Percentiles rank a stretch among this genome's conserved stretches.
These are phyloP conservation scores for Tupiocoris notatus DNA, from an alignment of 2,888 invertebrate species.

Conservation along the genomic window DNA sequence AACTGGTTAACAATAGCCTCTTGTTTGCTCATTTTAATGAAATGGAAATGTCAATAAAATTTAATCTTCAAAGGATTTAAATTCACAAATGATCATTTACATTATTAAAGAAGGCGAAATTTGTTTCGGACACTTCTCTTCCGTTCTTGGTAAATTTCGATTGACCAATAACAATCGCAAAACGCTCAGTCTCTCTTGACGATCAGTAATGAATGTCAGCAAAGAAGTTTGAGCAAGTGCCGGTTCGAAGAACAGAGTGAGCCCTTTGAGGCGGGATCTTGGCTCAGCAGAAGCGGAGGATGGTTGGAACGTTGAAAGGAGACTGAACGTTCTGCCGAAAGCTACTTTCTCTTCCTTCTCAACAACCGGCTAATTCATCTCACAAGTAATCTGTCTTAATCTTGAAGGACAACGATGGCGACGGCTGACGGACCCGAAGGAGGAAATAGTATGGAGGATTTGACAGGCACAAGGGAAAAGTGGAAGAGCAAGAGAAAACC, in stretches of 20 bases:
- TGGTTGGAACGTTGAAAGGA: not conserved
- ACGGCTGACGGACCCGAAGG: not conserved
- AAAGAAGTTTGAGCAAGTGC: not conserved
- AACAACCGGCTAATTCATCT: conserved; percentile 31
- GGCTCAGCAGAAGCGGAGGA: not conserved
- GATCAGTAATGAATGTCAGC: not conserved
- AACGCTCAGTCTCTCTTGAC: not conserved
- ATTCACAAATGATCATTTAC: no score
- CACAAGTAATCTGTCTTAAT: conserved; percentile 36
- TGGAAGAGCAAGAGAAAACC: not conserved
- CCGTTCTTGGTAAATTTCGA: no score
- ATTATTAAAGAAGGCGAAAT: no score
- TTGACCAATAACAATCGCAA: not conserved
- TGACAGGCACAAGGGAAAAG: not conserved
- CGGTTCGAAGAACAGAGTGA: not conserved
- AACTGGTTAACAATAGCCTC: no score
- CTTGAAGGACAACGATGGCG: conserved; percentile 16
- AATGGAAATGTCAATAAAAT: no score
- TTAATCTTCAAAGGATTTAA: no score
- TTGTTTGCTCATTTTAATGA: no score
- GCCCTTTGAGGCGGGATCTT: not conserved
- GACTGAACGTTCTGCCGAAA: conserved; percentile 1
- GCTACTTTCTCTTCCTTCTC: conserved; percentile 6
- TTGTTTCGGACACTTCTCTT: no score
- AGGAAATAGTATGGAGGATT: not conserved